Conservation (phyloP, 2,888 invertebrate genomes). For the Zonitis immaculata region DNA sequence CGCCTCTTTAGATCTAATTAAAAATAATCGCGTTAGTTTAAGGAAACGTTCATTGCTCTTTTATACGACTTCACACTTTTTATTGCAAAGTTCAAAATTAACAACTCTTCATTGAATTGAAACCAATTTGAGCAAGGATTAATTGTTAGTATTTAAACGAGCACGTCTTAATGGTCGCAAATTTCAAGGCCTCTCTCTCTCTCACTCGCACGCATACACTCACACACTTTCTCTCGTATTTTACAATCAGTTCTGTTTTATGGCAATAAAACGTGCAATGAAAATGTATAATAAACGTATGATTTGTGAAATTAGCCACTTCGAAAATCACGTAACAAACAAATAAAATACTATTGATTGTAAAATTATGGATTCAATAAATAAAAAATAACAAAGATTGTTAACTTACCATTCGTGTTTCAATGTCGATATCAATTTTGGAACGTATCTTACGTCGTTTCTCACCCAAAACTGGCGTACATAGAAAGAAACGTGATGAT, state of each 20-base stretch:
- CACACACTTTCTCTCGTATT: too few relatives aligned
- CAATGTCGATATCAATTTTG: slow-evolving; percentile 76
- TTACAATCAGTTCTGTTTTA: neutral
- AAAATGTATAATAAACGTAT: neutral
- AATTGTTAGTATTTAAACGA: neutral
- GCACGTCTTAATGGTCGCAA: neutral
- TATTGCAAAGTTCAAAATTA: neutral
- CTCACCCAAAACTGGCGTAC: slow-evolving; percentile 75
- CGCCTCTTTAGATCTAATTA: neutral
- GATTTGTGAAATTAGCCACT: neutral
- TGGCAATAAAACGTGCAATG: neutral
- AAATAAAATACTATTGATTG: neutral
- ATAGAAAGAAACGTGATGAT: slow-evolving; percentile 69
- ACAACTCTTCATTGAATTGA: neutral
- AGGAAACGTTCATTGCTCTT: neutral
- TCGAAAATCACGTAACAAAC: neutral
- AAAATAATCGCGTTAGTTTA: neutral
- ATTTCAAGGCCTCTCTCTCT: neutral
- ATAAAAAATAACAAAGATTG: too few relatives aligned
- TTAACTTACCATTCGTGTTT: slow-evolving; percentile 84
- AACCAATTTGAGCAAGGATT: neutral
- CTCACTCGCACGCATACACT: too few relatives aligned
- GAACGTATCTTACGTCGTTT: slow-evolving; percentile 64
- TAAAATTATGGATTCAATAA: neutral
- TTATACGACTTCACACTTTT: neutral